Conservation (phyloP, 1,140 invertebrate species). For the Heliconius himera region DNA sequence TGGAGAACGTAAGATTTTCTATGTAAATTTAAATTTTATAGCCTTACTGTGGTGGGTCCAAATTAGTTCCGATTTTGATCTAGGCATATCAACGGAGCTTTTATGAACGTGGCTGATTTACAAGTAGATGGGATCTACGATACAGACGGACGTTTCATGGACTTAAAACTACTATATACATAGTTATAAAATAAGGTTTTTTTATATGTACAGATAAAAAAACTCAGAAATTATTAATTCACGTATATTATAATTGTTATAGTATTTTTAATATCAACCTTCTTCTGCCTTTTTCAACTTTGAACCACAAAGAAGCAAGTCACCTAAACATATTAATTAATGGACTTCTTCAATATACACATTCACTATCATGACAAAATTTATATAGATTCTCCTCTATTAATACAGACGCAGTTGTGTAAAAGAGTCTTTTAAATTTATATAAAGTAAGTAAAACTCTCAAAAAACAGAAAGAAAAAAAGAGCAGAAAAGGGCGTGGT, state of each 20-base stretch:
- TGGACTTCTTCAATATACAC: too few species aligned
- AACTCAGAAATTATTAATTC: neutral
- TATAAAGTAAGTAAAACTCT: too few species aligned
- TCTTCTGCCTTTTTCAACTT: too few species aligned
- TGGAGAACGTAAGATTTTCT: neutral
- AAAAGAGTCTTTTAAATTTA: too few species aligned
- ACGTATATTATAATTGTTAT: neutral
- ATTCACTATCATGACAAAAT: too few species aligned
- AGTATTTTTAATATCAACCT: neutral
- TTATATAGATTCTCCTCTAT: too few species aligned
- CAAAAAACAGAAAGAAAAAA: too few species aligned
- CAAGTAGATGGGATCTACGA: conserved; percentile 34
- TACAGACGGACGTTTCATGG: conserved; percentile 23
- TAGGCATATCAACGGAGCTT: conserved; percentile 31
- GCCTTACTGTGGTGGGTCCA: conserved; percentile 12
- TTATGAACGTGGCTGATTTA: conserved; percentile 40
- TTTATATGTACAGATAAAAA: neutral
- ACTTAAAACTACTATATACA: neutral
- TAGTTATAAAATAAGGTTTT: too few species aligned
- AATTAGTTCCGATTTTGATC: conserved; percentile 39
- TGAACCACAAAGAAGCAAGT: too few species aligned
- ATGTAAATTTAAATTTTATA: neutral
- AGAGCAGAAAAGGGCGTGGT: too few species aligned
- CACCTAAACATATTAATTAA: too few species aligned
- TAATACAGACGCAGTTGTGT: too few species aligned